Evolutionary conservation across 2,113 vertebrate species (phyloP).

Genomic region (Pituophis catenifer): DNA sequence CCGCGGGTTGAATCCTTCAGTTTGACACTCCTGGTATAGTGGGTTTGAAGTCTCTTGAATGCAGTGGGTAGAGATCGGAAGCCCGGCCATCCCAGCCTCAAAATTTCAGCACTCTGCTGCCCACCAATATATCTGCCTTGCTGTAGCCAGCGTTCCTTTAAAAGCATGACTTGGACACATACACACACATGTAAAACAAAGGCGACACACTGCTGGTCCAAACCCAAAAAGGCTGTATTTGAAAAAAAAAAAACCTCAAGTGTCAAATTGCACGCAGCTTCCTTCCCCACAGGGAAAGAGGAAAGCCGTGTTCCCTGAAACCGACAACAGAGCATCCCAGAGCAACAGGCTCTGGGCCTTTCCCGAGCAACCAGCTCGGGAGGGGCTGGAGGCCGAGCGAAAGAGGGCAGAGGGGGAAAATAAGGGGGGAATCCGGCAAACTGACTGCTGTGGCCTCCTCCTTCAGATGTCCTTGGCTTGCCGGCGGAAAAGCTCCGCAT

Average conservation of each 20-base stretch:
- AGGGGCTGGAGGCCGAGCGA: neutral
- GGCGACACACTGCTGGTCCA: neutral
- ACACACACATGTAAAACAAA: neutral
- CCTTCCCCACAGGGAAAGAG: neutral
- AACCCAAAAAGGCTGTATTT: neutral
- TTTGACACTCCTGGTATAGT: too few species aligned
- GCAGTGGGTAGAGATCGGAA: neutral
- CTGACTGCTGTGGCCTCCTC: too few species aligned
- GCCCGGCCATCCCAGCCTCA: neutral
- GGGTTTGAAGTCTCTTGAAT: too few species aligned
- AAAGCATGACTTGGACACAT: too few species aligned
- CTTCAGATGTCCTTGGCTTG: slow-evolving; percentile 71
- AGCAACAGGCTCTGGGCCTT: neutral
- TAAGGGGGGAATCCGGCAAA: too few species aligned
- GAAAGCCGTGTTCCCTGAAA: neutral
- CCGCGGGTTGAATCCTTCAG: too few species aligned
- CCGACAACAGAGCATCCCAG: neutral
- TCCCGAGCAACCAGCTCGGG: neutral
- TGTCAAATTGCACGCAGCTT: neutral
- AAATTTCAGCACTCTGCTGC: neutral
- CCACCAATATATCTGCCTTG: neutral
- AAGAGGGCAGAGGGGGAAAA: neutral
- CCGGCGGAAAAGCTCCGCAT: slow-evolving; percentile 84
- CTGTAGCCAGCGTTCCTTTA: neutral
- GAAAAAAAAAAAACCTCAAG: too few species aligned